Evolutionary conservation across 2,797 vertebrate species (phyloP).

Genomic region (Ctenopoma multispine): DNA sequence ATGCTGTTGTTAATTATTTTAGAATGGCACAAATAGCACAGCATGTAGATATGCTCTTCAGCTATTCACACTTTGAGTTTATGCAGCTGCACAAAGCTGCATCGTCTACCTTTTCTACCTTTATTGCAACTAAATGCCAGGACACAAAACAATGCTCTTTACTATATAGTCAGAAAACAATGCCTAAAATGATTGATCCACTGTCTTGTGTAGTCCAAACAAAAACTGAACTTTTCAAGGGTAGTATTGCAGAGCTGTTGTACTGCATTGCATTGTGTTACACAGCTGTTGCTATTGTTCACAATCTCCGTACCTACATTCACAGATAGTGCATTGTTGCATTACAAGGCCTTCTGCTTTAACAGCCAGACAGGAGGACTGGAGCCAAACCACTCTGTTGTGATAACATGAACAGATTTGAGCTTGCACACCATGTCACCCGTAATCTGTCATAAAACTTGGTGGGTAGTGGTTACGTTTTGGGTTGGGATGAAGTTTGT

Average conservation of each 20-base stretch:
- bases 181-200: background rate
- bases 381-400: constrained; percentile 51
- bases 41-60: constrained; percentile 5
- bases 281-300: constrained; percentile 29
- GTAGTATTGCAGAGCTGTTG: background rate
- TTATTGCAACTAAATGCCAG: background rate
- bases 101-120: background rate
- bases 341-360: constrained; percentile 33
- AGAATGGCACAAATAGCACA: background rate
- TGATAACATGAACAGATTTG: constrained; percentile 67
- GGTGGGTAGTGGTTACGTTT: constrained; percentile 50
- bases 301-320: constrained; percentile 13
- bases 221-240: constrained; percentile 8
- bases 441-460: constrained; percentile 57
- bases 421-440: constrained; percentile 49
- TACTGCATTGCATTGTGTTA: constrained; percentile 4
- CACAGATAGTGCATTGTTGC: constrained; percentile 29
- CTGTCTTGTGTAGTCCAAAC: background rate
- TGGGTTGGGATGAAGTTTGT: constrained; percentile 67
- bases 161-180: background rate
- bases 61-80: background rate
- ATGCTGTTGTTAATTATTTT: constrained; percentile 3
- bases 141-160: background rate
- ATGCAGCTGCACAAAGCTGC: too few relatives aligned
- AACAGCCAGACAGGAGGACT: constrained; percentile 32